Base-by-base conservation (phyloP, 30 jellyfish, hydroid and myxozoan species). In the Phacellophora camtschatica region DNA sequence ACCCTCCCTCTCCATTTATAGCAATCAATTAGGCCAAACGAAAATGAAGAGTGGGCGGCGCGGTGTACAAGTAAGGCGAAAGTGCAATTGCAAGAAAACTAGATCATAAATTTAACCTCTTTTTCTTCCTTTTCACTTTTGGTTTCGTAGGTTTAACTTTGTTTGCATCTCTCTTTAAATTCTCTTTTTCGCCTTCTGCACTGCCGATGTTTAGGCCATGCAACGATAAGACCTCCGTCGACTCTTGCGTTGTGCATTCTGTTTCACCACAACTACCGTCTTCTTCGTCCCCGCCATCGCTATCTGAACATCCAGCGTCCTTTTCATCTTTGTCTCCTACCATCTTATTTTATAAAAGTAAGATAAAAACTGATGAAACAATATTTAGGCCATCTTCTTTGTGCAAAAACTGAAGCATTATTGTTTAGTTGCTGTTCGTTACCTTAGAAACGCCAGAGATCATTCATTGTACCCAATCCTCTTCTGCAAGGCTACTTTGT, bases 231-330 rank as follows among this genome's bases (percentile, higher is more conserved):
- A 30, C 54, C 20, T 80, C 91, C 29, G 3, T 18, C 4, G 83
- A 49, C 51, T 64, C 77, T 27, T 80, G 77, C 23, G 66, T 37
- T 49, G 90, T 66, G 12, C 25, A n/a, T 39, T 77, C 90, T 20
- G 69, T 51, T 33, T 80, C 91, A 27, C 72, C 82, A 1, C 63
- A 81, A 27, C 82, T 80, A 48, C 84, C 20, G 49, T 80, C 84
- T 46, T 80, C 83, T 53, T 65, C 70, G n/a, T 64, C 91, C 20
- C 27, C 86, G 2, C 59, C 88, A 11, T 75, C 91, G 42, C 84
- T 80, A 2, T 80, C 91, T 9, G 82, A 29, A 61, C 76, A 65
- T 15, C 53, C 77, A 29, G 84, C 78, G 28, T 66, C 91, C 33
- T 65, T 80, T 24, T 80, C 82, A 6, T 66, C 91, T 67, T 65